Evolutionary conservation across 2,113 vertebrate genomes (phyloP).

Genomic region (Macrotis lagotis): DNA sequence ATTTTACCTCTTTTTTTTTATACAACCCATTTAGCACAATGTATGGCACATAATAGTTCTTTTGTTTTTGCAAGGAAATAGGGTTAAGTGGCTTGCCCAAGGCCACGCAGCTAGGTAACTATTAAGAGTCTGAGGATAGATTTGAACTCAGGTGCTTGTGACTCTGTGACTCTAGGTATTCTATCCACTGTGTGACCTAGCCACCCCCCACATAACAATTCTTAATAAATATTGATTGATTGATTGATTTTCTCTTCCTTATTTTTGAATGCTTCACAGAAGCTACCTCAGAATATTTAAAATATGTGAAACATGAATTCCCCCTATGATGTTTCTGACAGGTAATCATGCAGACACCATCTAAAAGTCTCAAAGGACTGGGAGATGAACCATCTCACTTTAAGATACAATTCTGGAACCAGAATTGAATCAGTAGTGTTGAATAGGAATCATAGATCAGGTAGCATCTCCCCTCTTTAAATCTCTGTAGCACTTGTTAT

Average conservation of each 20-base stretch:
- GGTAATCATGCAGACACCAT: neutral
- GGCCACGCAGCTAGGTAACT: too few relatives aligned
- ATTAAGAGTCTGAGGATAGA: too few relatives aligned
- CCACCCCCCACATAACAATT: neutral
- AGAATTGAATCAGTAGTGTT: neutral
- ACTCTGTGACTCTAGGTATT: too few relatives aligned
- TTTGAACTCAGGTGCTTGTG: too few relatives aligned
- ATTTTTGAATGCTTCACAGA: neutral
- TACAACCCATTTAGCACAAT: neutral
- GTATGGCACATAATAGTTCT: neutral
- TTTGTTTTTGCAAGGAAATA: too few relatives aligned
- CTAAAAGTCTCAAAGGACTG: neutral
- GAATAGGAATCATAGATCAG: too few relatives aligned
- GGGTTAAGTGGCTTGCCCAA: too few relatives aligned
- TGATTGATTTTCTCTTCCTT: neutral
- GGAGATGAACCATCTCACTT: neutral
- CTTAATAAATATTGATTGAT: neutral
- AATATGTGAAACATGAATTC: neutral
- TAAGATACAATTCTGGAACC: neutral
- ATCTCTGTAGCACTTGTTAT: neutral
- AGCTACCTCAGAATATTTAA: neutral
- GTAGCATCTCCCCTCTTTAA: too few relatives aligned
- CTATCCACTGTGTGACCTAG: too few relatives aligned
- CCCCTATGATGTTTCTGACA: neutral
- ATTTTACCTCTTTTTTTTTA: neutral